Base-by-base conservation (phyloP, 2,888 invertebrate genomes). In the Agriotes lineatus region DNA sequence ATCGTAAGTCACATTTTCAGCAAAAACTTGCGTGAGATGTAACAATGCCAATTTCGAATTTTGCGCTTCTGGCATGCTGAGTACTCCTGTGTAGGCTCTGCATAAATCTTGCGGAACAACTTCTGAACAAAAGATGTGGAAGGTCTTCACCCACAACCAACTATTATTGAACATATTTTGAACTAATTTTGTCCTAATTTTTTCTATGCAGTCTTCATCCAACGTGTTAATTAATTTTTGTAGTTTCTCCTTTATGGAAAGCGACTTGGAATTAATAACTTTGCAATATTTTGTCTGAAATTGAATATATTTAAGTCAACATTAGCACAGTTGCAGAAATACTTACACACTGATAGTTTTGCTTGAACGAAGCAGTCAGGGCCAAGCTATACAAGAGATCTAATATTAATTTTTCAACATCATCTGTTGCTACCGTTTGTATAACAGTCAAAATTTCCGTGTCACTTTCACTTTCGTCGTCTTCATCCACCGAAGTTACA, bases 301-400 rank as follows among this genome's bases (percentile, higher is more conserved):
- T 61, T 61, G 45, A 58, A 69, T n/a, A n/a, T n/a, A n/a, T n/a
- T n/a, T n/a, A n/a, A n/a, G n/a, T n/a, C n/a, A n/a, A n/a, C n/a
- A n/a, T 30, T 30, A 6, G 30, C 30, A 33, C 33, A 33, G 1
- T 33, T 33, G 57, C 18, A 60, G 60, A 70, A 2, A 44, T 54
- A 78, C 81, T 83, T 77, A 86, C 85, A 64, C 82, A 85, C 80
- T 82, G 84, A 76, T 84, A 87, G 75, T 85, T 80, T 37, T 78
- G 74, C 9, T 78, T 73, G 69, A 85, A 84, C 59, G 82, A 78
- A 54, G 82, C 75, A 12, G 82, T 80, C 5, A 85, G 62, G 37
- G 82, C 76, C 33, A 83, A 74, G 64, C 81, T 82, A 70, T 85
- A 80, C 30, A 85, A 72, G 30, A 85, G 69, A 66, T 82, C 78